Evolutionary conservation across 2,797 vertebrate genomes (phyloP).

Genomic region (Acipenser transmontanus): DNA sequence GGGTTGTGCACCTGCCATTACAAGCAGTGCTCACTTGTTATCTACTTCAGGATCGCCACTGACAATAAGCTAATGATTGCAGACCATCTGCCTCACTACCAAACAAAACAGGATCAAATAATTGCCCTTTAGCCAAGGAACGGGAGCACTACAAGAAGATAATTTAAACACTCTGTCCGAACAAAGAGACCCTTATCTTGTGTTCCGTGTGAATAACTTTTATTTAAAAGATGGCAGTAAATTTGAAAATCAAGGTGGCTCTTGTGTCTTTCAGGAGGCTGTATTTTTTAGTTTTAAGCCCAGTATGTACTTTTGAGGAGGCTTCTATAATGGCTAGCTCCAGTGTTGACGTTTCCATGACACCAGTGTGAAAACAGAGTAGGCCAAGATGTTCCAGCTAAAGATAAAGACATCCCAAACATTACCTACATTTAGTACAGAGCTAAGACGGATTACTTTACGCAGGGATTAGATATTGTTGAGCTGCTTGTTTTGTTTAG

Average conservation of each 20-base stretch:
- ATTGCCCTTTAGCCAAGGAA: constrained; percentile 27
- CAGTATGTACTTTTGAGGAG: not conserved
- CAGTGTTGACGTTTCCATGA: constrained; percentile 49
- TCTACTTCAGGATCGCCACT: constrained; percentile 64
- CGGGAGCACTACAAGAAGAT: constrained; percentile 28
- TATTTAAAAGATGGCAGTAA: no score
- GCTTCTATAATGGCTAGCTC: constrained; percentile 23
- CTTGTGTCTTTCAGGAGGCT: no score
- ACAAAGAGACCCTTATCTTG: no score
- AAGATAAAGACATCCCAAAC: constrained; percentile 63
- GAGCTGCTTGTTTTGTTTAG: constrained; percentile 61
- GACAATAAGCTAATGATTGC: constrained; percentile 77
- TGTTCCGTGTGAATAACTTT: no score
- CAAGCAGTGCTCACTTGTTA: constrained; percentile 64
- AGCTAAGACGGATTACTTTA: constrained; percentile 71
- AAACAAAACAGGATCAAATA: constrained; percentile 37
- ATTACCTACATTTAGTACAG: constrained; percentile 65
- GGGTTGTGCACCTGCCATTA: constrained; percentile 76
- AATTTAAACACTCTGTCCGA: constrained; percentile 17
- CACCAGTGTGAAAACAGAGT: constrained; percentile 31
- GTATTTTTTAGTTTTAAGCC: not conserved
- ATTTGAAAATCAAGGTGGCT: no score
- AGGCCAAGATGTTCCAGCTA: constrained; percentile 70
- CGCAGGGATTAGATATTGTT: constrained; percentile 65
- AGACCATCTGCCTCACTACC: constrained; percentile 65